Evolutionary conservation across 2,113 vertebrate species (phyloP).

Genomic region (Eonycteris spelaea): DNA sequence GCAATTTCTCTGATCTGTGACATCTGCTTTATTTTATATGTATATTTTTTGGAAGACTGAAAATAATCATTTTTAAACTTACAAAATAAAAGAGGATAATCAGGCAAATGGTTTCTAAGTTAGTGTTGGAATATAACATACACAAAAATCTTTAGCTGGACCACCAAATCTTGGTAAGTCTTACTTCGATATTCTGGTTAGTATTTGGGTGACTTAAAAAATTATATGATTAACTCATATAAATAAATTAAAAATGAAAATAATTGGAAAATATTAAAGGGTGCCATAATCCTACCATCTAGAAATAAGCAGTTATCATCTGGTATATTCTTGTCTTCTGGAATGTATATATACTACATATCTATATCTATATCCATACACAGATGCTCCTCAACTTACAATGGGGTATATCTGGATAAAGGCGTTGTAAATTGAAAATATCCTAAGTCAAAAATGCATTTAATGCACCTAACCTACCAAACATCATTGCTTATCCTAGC

Average conservation of each 20-base stretch:
- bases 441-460: neutral
- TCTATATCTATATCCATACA: neutral
- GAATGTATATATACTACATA: neutral
- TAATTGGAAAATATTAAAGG: neutral
- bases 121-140: neutral
- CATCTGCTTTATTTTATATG: neutral
- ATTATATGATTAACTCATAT: neutral
- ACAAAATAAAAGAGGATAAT: neutral
- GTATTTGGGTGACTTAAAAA: neutral
- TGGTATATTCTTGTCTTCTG: neutral
- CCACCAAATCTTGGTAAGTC: neutral
- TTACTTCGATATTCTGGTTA: neutral
- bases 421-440: neutral
- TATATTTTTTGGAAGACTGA: neutral
- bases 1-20: constrained; percentile 16
- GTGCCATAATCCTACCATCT: neutral
- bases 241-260: neutral
- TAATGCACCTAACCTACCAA: neutral
- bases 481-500: neutral
- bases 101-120: constrained; percentile 11
- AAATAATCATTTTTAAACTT: constrained; percentile 45
- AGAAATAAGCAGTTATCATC: neutral
- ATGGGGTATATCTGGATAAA: neutral
- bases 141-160: neutral
- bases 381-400: neutral